Evolutionary conservation across 1,140 invertebrate genomes (phyloP).

Genomic region (Maconellicoccus hirsutus): DNA sequence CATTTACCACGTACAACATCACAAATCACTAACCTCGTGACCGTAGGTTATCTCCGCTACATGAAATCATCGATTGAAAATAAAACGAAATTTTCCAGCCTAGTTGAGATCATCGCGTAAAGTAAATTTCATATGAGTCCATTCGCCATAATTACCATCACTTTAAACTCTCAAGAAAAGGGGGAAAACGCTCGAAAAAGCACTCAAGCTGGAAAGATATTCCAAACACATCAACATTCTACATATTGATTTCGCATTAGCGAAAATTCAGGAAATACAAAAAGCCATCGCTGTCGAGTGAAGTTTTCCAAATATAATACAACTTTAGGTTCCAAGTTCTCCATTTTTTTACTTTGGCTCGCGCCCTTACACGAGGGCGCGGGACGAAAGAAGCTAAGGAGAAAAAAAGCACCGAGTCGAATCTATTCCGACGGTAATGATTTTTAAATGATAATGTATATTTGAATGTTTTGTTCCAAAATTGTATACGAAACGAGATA

Average conservation of each 20-base stretch:
- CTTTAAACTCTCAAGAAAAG: too few relatives aligned
- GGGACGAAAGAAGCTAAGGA: not conserved
- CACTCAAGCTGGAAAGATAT: not conserved
- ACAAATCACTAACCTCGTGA: too few relatives aligned
- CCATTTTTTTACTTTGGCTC: too few relatives aligned
- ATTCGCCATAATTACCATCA: too few relatives aligned
- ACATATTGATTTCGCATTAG: conserved; percentile 20
- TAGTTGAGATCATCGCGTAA: too few relatives aligned
- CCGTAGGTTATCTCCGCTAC: too few relatives aligned
- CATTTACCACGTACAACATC: too few relatives aligned
- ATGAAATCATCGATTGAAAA: too few relatives aligned
- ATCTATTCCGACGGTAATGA: conserved; percentile 13
- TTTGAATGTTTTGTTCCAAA: conserved; percentile 16
- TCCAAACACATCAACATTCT: conserved; percentile 6
- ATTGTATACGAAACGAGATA: conserved; percentile 5
- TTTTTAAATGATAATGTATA: conserved; percentile 20
- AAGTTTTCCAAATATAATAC: not conserved
- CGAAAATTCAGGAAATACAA: conserved; percentile 8
- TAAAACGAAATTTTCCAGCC: too few relatives aligned
- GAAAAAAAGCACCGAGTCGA: conserved; percentile 1
- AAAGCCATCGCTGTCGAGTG: not conserved
- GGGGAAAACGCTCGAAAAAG: too few relatives aligned
- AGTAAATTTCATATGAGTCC: too few relatives aligned
- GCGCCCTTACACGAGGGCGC: not conserved
- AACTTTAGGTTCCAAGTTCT: too few relatives aligned